Base-by-base conservation (phyloP, 1,140 invertebrate genomes). In the Tenebrio molitor region DNA sequence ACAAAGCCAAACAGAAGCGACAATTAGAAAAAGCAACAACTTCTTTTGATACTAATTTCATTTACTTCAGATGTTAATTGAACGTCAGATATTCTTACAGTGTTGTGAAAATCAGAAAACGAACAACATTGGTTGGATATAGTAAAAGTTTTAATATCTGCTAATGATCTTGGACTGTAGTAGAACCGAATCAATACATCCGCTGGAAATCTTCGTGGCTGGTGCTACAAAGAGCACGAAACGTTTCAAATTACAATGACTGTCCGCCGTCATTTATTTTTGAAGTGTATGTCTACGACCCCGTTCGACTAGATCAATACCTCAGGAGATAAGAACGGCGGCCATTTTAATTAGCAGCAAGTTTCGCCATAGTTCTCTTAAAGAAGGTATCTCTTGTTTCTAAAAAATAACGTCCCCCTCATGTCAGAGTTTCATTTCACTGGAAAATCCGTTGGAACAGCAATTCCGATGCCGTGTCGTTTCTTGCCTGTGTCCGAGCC, bases 401-500 rank as follows among this genome's bases (percentile, higher is more conserved):
- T 50, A 7, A 50, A 50, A 50, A 50, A 39, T 39, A 50, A 16
- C 44, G 19, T 50, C 7, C 16, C 36, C 21, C 50, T 58, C 50
- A 58, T 58, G 50, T 58, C 50, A 58, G 29, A 58, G 21, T 58
- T 58, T 58, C 50, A 58, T 58, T n/a, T 58, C 10, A n/a, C 21
- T 58, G 50, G 50, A 58, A 58, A 58, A 58, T 58, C 50, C 50
- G 50, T 58, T 58, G 21, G 50, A 58, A 58, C 50, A 58, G 50
- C 50, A 58, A 58, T 58, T 58, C 50, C 50, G 50, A 58, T 58
- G 21, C 50, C 50, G 50, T 58, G 50, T 58, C 50, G 50, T 29
- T 58, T 58, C 50, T 58, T 58, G 50, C 50, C 16, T 58, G 50
- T 58, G 50, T 58, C 50, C 50, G 50, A 58, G 50, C 50, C 21